phyloP scores from a whole-genome alignment of 2,797 vertebrate species.

The Channallabes apus region DNA sequence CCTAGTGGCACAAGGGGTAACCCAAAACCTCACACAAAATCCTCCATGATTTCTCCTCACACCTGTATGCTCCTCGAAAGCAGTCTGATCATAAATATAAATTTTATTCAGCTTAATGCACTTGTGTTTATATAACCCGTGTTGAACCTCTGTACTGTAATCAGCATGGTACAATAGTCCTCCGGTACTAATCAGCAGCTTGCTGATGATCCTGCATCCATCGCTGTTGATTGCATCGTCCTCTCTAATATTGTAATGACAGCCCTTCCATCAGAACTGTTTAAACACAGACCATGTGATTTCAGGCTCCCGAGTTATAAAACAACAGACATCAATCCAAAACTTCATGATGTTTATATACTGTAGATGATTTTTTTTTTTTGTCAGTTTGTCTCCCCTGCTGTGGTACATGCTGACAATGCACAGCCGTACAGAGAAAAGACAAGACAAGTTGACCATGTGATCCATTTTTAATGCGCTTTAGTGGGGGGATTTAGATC shows the following conservation, averaged over 20 bases:
- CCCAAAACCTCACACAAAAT: too few species aligned
- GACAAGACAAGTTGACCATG: constrained; percentile 37
- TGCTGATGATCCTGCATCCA: constrained; percentile 23
- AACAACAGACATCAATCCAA: background rate
- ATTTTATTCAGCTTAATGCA: constrained; percentile 12
- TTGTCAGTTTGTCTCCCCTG: background rate
- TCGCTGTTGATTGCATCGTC: constrained; percentile 22
- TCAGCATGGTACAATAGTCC: constrained; percentile 27
- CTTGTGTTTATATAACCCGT: constrained; percentile 15
- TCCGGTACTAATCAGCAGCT: constrained; percentile 16
- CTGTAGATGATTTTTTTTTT: background rate
- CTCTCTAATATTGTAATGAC: constrained; percentile 31
- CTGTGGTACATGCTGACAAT: constrained; percentile 6
- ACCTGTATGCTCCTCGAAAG: background rate
- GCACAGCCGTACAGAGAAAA: constrained; percentile 15
- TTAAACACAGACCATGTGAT: background rate
- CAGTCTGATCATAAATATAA: background rate
- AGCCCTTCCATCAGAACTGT: background rate
- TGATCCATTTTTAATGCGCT: constrained; percentile 55
- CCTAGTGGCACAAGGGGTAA: too few species aligned
- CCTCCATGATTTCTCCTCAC: background rate
- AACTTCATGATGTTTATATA: background rate
- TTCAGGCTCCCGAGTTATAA: background rate
- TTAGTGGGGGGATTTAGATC: constrained; percentile 36
- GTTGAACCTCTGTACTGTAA: constrained; percentile 22